These are phyloP conservation scores for Frankliniella fusca DNA, from an alignment of 2,888 invertebrate species.

Conservation along the genomic window DNA sequence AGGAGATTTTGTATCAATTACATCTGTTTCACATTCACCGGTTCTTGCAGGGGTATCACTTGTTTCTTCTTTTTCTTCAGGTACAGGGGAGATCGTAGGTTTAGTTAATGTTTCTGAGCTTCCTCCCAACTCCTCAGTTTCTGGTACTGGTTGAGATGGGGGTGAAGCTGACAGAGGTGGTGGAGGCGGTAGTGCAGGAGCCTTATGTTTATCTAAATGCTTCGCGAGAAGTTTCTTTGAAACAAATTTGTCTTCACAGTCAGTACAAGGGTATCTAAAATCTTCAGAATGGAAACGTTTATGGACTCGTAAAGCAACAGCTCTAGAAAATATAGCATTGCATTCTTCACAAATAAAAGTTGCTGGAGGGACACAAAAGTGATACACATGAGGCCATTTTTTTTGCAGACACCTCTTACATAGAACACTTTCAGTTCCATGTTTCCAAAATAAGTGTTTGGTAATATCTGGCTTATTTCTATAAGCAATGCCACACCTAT, in stretches of 20 bases:
- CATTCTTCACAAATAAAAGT: slow-evolving; percentile 79
- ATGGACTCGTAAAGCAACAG: slow-evolving; percentile 78
- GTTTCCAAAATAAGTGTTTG: slow-evolving; percentile 88
- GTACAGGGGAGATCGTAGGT: slow-evolving; percentile 28
- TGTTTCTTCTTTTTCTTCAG: slow-evolving; percentile 34
- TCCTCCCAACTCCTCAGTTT: slow-evolving; percentile 39
- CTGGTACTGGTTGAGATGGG: slow-evolving; percentile 41
- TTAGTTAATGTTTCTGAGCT: slow-evolving; percentile 29
- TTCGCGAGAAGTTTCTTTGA: slow-evolving; percentile 72
- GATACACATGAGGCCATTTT: slow-evolving; percentile 89
- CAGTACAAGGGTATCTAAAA: slow-evolving; percentile 66
- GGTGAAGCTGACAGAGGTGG: not conserved
- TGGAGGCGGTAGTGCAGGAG: slow-evolving; percentile 36
- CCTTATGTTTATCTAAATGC: slow-evolving; percentile 62
- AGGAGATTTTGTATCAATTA: not conserved
- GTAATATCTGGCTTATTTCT: slow-evolving; percentile 83
- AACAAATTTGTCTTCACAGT: slow-evolving; percentile 74
- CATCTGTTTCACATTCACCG: slow-evolving; percentile 31
- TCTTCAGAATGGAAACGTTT: slow-evolving; percentile 72
- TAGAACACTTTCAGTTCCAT: slow-evolving; percentile 80
- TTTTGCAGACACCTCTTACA: slow-evolving; percentile 83
- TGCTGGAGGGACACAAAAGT: slow-evolving; percentile 78
- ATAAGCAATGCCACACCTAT: slow-evolving; percentile 82
- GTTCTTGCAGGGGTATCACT: slow-evolving; percentile 32
- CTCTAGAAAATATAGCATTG: slow-evolving; percentile 66